phyloP scores from a whole-genome alignment of 1,140 invertebrate species.

The Caenorhabditis remanei region DNA sequence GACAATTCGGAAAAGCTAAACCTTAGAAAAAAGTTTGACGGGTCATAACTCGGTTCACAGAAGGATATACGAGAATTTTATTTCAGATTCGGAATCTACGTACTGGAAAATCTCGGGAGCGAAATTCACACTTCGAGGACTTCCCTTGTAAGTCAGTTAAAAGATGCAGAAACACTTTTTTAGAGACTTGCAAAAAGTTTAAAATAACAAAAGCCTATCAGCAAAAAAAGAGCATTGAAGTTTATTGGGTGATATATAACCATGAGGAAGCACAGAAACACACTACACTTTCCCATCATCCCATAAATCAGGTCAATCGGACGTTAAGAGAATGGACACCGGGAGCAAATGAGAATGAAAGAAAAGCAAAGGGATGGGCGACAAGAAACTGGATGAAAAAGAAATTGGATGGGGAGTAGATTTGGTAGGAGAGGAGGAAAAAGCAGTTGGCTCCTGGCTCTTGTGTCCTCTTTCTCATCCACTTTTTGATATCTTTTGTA shows the following conservation, averaged over 20 bases:
- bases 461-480: neutral
- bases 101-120: no score
- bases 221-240: neutral
- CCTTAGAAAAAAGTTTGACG: no score
- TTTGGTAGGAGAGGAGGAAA: neutral
- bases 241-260: neutral
- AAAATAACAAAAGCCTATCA: neutral
- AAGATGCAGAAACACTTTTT: no score
- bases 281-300: neutral
- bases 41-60: no score
- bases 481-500: conserved; percentile 1
- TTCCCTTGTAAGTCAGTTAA: no score
- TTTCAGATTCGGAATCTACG: no score
- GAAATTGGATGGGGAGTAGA: neutral
- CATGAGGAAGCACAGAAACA: neutral
- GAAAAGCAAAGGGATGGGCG: neutral
- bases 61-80: no score
- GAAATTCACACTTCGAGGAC: no score
- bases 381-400: neutral
- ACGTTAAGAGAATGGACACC: conserved; percentile 14
- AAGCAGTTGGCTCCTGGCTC: conserved; percentile 19
- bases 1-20: no score
- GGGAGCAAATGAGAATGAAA: neutral
- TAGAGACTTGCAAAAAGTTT: neutral
- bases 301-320: conserved; percentile 46